Percentiles rank a stretch among this genome's conserved stretches.
These are phyloP conservation scores for Aspiorhynchus laticeps DNA, from an alignment of 2,113 vertebrate genomes.

Conservation along the genomic window DNA sequence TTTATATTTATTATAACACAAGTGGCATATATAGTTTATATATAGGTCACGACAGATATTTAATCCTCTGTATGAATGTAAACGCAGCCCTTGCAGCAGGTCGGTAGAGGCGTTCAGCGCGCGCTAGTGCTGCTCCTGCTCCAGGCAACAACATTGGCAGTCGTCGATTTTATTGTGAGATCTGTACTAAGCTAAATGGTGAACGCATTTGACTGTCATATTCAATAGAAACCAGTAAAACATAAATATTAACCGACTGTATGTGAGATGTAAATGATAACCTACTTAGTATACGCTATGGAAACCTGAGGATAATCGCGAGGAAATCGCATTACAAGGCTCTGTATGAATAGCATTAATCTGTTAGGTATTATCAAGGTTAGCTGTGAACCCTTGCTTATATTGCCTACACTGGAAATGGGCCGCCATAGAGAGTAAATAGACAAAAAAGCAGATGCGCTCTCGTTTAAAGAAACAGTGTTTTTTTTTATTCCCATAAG, in stretches of 20 bases:
- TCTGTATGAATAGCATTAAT: slow-evolving; percentile 14
- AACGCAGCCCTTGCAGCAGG: not conserved
- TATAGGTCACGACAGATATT: slow-evolving; percentile 71
- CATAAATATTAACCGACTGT: not conserved
- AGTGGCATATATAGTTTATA: slow-evolving; percentile 67
- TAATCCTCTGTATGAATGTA: slow-evolving; percentile 61
- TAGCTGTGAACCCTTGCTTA: not conserved
- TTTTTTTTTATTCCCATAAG: not conserved
- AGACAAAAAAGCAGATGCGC: not conserved
- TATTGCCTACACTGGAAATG: not conserved
- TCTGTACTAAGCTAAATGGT: not conserved
- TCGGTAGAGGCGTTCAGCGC: not conserved
- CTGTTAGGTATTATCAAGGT: slow-evolving; percentile 42
- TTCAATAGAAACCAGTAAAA: not conserved
- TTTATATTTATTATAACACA: slow-evolving; percentile 60
- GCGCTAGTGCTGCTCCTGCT: slow-evolving; percentile 33
- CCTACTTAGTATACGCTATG: slow-evolving; percentile 2
- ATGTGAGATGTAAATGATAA: slow-evolving; percentile 2
- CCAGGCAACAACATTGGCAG: slow-evolving; percentile 24
- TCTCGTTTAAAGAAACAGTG: slow-evolving; percentile 14
- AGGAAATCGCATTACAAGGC: slow-evolving; percentile 22
- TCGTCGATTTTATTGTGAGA: not conserved
- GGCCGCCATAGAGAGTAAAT: not conserved
- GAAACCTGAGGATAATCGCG: slow-evolving; percentile 19
- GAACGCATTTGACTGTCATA: not conserved